Evolutionary conservation across 2,888 invertebrate genomes (phyloP).

Genomic region (Drosophila fulvimacula): DNA sequence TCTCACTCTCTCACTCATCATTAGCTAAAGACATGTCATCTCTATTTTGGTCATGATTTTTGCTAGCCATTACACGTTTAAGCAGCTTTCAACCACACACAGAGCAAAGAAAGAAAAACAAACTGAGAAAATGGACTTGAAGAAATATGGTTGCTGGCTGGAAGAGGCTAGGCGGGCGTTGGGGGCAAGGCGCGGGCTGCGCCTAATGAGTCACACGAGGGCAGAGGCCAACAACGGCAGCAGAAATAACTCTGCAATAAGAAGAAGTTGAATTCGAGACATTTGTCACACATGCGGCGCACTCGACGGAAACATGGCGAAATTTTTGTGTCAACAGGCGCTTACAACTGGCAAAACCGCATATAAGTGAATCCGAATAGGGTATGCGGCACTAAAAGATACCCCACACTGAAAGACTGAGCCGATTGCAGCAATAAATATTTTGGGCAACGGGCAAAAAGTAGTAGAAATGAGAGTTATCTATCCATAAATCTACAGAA

Average conservation of each 20-base stretch:
- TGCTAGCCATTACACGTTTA: slow-evolving; percentile 61
- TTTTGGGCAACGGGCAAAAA: neutral
- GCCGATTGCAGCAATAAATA: neutral
- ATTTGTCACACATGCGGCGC: slow-evolving; percentile 79
- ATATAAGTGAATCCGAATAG: neutral
- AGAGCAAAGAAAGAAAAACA: slow-evolving; percentile 5
- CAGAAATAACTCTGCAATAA: slow-evolving; percentile 18
- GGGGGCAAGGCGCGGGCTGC: slow-evolving; percentile 26
- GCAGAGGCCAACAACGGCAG: neutral
- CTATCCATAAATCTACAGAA: neutral
- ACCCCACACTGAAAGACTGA: neutral
- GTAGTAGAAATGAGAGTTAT: neutral
- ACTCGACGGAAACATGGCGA: slow-evolving; percentile 66
- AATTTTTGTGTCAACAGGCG: slow-evolving; percentile 72
- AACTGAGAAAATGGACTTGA: slow-evolving; percentile 28
- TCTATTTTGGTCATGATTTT: slow-evolving; percentile 70
- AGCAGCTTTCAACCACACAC: slow-evolving; percentile 40
- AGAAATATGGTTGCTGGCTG: slow-evolving; percentile 32
- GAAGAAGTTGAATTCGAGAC: slow-evolving; percentile 48
- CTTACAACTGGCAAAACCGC: slow-evolving; percentile 42
- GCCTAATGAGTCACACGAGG: slow-evolving; percentile 68
- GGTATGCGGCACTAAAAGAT: neutral
- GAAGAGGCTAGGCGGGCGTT: neutral
- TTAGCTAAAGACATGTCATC: slow-evolving; percentile 56
- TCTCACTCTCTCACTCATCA: slow-evolving; percentile 20